Percentiles rank a stretch among this genome's conserved stretches.
Evolutionary conservation across 2,888 invertebrate genomes (phyloP).

Genomic region (Philereme vetulata): DNA sequence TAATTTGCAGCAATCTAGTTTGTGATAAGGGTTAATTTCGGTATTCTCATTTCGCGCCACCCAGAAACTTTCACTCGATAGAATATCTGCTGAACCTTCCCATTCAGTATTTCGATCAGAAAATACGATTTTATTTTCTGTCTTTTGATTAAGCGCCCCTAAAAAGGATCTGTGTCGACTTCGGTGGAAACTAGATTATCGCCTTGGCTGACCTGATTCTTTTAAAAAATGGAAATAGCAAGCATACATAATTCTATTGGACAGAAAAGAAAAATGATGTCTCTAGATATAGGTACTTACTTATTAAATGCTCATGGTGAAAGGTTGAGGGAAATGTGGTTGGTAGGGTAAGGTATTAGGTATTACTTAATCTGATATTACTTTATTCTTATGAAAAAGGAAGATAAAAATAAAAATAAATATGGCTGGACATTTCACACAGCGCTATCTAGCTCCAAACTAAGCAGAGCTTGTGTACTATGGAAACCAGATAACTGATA

Average conservation of each 20-base stretch:
- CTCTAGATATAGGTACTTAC: neutral
- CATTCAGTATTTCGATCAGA: constrained; percentile 22
- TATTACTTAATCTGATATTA: too few relatives aligned
- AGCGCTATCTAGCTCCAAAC: too few relatives aligned
- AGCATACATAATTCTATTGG: neutral
- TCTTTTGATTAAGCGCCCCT: constrained; percentile 33
- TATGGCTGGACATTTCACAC: too few relatives aligned
- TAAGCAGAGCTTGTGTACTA: too few relatives aligned
- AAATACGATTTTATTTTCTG: constrained; percentile 27
- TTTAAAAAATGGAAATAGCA: constrained; percentile 38
- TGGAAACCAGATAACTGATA: too few relatives aligned
- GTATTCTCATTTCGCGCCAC: constrained; percentile 10
- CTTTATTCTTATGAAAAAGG: too few relatives aligned
- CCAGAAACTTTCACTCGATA: constrained; percentile 18
- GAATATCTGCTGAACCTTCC: constrained; percentile 19
- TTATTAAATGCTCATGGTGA: too few relatives aligned
- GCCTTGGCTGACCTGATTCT: constrained; percentile 40
- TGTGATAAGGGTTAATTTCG: constrained; percentile 22
- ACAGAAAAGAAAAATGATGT: neutral
- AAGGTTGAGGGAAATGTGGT: too few relatives aligned
- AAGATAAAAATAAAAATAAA: too few relatives aligned
- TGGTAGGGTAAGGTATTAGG: too few relatives aligned
- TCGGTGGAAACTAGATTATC: constrained; percentile 32
- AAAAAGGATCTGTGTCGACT: constrained; percentile 30
- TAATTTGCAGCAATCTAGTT: constrained; percentile 9